Evolutionary conservation across 2,888 invertebrate species (phyloP), one percentile per base, ranked within the genome.

Genomic region (Hypomecis atomaria): DNA sequence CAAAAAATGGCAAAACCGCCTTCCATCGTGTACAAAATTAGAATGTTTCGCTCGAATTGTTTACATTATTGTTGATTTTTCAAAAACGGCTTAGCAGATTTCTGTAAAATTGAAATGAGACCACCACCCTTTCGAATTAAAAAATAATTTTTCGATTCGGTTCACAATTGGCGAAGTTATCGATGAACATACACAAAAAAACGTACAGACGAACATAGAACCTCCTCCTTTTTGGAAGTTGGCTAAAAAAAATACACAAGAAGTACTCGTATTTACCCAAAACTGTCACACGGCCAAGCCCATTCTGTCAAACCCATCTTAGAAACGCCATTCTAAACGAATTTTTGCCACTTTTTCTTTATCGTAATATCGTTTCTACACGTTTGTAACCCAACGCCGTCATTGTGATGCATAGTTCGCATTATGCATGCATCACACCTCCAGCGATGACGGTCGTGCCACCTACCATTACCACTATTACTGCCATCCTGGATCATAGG

Each of bases 401-500:
- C 66, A 73, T 74, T 73, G 73, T 71, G 45, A 74, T 73, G 71
- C 74, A 70, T 68, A 65, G 66, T 10, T 53, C 44, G 57, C 44
- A 72, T 72, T 70, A 70, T 72, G 62, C 70, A 72, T 72, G 62
- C 60, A 64, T 69, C 69, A 59, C 71, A 69, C 71, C 71, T 71
- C 53, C 62, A 57, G 23, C 58, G 59, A 40, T 64, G 65, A 65
- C 55, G 43, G 49, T 45, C 37, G 10, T 63, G 42, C 54, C 59
- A 59, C 64, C 50, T 59, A 56, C 64, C 56, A 63, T 63, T 64
- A 59, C 47, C 57, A 58, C 56, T 38, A 59, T 65, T 69, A 66
- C 49, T 36, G 45, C 58, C 69, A 69, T 71, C 71, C 71, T 69
- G 70, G 71, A 70, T 72, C 72, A 69, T 67, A 69, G 65, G 69